Evolutionary conservation across 2,888 invertebrate genomes (phyloP).

Genomic region (Rhyacophila evoluta): DNA sequence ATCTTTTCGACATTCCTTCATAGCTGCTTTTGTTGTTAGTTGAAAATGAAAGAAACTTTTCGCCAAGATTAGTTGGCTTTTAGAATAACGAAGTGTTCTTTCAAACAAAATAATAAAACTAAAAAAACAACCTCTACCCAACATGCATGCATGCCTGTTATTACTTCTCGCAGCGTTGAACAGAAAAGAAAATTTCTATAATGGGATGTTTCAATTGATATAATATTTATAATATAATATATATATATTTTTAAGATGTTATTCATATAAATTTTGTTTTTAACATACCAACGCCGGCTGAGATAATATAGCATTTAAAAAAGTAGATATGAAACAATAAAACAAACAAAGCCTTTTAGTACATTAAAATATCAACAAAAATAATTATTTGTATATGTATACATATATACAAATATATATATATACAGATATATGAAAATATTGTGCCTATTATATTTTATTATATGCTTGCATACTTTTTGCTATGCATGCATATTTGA

Average conservation of each 20-base stretch:
- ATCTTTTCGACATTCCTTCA: conserved; percentile 11
- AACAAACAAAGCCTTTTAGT: conserved; percentile 20
- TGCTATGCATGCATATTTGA: conserved; percentile 19
- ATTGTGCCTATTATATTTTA: conserved; percentile 24
- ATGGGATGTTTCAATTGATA: conserved; percentile 1
- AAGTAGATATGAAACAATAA: conserved; percentile 24
- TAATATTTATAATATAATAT: conserved; percentile 12
- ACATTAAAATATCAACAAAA: conserved; percentile 24
- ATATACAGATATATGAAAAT: conserved; percentile 1
- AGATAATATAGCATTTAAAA: conserved; percentile 7
- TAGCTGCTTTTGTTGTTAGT: conserved; percentile 20
- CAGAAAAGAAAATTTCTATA: not conserved
- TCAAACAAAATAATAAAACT: not conserved
- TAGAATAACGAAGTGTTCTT: not conserved
- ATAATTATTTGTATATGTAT: conserved; percentile 2
- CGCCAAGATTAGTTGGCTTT: not conserved
- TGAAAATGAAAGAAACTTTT: not conserved
- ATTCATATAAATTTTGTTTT: not conserved
- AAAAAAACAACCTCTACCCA: conserved; percentile 6
- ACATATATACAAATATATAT: not conserved
- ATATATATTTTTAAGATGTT: conserved; percentile 18
- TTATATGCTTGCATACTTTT: conserved; percentile 24
- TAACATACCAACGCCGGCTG: not conserved
- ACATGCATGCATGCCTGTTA: not conserved
- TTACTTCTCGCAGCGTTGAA: not conserved